A percentile compares a stretch with the other conserved stretches of the same genome.
phyloP scores from a whole-genome alignment of 2,113 vertebrate species.

The Arizona elegans region DNA sequence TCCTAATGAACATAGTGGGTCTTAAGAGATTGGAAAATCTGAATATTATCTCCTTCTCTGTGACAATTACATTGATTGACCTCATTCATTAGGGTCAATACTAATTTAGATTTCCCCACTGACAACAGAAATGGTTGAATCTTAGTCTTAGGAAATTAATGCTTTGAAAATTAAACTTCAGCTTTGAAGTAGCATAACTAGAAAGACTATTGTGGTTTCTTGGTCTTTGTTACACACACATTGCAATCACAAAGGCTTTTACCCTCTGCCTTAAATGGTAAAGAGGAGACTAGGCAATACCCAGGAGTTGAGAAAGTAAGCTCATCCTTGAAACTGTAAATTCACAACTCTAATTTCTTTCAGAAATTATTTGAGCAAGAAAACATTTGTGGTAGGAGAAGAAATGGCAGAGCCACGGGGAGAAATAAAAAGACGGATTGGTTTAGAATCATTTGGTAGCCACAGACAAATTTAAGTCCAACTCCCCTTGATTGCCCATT shows the following conservation, averaged over 20 bases:
- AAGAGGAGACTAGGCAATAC: slow-evolving; percentile 9
- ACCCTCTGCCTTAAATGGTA: not conserved
- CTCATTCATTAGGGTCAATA: not conserved
- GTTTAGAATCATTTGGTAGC: not conserved
- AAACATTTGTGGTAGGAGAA: not conserved
- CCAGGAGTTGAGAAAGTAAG: not conserved
- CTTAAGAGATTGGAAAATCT: not conserved
- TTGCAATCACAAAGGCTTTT: not conserved
- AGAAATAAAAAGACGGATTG: not conserved
- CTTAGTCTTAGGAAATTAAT: not conserved
- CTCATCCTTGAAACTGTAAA: not conserved
- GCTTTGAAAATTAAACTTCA: not conserved
- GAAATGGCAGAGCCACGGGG: not conserved
- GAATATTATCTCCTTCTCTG: not conserved
- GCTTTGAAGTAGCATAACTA: not conserved
- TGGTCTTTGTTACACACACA: not conserved
- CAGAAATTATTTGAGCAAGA: not conserved
- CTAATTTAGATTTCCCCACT: not conserved
- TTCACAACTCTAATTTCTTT: not conserved
- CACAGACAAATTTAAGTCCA: not conserved
- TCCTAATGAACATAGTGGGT: not conserved
- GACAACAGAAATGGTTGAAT: not conserved
- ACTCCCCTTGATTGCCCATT: not conserved
- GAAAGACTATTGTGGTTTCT: not conserved
- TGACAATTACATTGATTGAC: not conserved